Evolutionary conservation across 2,113 vertebrate species (phyloP).

Genomic region (Regulus satrapa): DNA sequence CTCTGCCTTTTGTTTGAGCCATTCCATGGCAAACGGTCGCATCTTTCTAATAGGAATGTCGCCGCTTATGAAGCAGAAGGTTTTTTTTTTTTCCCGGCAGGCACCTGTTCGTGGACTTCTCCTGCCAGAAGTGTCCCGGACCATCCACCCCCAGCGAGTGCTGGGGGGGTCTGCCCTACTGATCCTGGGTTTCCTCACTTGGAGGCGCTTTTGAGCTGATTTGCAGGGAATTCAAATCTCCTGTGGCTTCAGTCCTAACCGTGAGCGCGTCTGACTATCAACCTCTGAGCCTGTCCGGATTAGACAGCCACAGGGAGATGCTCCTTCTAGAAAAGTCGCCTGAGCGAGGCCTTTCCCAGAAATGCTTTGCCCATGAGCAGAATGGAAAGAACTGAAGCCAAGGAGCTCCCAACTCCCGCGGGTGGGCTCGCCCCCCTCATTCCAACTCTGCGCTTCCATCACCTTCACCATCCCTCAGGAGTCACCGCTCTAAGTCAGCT

Average conservation of each 20-base stretch:
- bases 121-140: not conserved
- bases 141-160: rapidly evolving
- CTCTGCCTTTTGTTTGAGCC: not conserved
- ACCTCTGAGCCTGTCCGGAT: not conserved
- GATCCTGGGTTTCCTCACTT: not conserved
- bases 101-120: not conserved
- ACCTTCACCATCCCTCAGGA: not conserved
- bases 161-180: not conserved
- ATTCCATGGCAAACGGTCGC: rapidly evolving
- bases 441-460: not conserved
- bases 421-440: not conserved
- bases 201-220: not conserved
- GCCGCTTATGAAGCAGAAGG: not conserved
- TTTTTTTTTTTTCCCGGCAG: not conserved
- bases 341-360: not conserved
- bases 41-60: not conserved
- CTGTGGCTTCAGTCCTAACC: not conserved
- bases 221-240: not conserved
- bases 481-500: not conserved
- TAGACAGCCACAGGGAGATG: not conserved
- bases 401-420: not conserved
- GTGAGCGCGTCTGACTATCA: not conserved
- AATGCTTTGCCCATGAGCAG: not conserved
- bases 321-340: not conserved
- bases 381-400: not conserved